Conservation (phyloP, 2,888 invertebrate species). For the Diploptera punctata region DNA sequence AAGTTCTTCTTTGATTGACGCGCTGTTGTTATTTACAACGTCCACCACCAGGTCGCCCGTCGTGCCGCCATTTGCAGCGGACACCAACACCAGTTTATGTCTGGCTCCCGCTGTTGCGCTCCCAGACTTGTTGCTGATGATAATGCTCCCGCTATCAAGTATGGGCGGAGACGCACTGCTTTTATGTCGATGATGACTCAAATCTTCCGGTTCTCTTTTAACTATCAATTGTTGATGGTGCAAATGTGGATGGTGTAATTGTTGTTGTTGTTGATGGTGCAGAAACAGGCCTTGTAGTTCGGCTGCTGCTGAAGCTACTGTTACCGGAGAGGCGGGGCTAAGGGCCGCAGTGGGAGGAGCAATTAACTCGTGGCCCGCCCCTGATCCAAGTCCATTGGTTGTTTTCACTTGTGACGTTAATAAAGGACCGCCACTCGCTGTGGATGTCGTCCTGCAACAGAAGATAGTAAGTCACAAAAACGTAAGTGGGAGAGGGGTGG, state of each 20-base stretch:
- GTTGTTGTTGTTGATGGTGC: constrained; percentile 44
- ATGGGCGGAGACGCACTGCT: constrained; percentile 64
- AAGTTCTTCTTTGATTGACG: constrained; percentile 57
- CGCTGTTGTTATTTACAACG: constrained; percentile 56
- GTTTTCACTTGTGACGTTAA: constrained; percentile 73
- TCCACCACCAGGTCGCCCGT: constrained; percentile 58
- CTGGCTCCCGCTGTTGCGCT: constrained; percentile 55
- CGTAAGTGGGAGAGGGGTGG: neutral
- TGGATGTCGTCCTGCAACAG: constrained; percentile 39
- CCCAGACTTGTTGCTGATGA: constrained; percentile 58
- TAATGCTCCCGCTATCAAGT: constrained; percentile 61
- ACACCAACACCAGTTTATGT: constrained; percentile 63
- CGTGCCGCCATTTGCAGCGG: constrained; percentile 52
- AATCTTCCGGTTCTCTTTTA: constrained; percentile 83
- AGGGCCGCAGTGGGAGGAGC: constrained; percentile 54
- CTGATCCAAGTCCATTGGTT: constrained; percentile 68
- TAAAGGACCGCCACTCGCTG: constrained; percentile 56
- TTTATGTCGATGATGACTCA: constrained; percentile 72
- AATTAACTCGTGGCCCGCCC: constrained; percentile 54
- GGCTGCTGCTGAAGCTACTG: constrained; percentile 61
- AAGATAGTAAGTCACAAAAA: constrained; percentile 20
- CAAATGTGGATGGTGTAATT: constrained; percentile 42
- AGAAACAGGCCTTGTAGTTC: constrained; percentile 62
- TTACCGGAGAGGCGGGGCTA: constrained; percentile 46
- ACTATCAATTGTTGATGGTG: constrained; percentile 59